Evolutionary conservation across 2,888 invertebrate species (phyloP).

Genomic region (Platycheirus albimanus): DNA sequence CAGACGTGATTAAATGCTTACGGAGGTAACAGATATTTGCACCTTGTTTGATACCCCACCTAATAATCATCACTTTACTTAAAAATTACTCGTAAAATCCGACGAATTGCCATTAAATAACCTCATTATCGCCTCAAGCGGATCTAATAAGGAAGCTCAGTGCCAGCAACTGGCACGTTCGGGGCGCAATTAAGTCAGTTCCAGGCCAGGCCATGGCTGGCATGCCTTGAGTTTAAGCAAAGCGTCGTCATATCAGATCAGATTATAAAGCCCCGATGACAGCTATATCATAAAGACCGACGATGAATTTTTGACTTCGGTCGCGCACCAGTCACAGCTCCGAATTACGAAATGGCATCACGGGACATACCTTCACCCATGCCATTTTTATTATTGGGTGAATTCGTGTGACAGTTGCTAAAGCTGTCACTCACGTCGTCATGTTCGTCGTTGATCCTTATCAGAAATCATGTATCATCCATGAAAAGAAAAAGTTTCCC

Average conservation of each 20-base stretch:
- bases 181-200: constrained; percentile 68
- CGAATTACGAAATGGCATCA: constrained; percentile 74
- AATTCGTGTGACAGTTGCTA: constrained; percentile 55
- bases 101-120: constrained; percentile 70
- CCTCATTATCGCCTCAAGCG: constrained; percentile 59
- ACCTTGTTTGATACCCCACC: constrained; percentile 44
- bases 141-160: constrained; percentile 73
- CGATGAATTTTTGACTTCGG: constrained; percentile 67
- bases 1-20: constrained; percentile 52
- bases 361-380: constrained; percentile 47
- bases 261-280: constrained; percentile 67
- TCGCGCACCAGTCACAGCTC: constrained; percentile 68
- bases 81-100: constrained; percentile 73
- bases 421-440: constrained; percentile 67
- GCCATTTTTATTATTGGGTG: constrained; percentile 65
- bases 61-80: constrained; percentile 67
- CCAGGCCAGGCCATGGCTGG: constrained; percentile 70
- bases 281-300: constrained; percentile 71
- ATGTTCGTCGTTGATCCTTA: constrained; percentile 62
- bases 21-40: constrained; percentile 17
- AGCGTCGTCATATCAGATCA: constrained; percentile 72
- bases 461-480: constrained; percentile 30
- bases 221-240: constrained; percentile 63
- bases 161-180: constrained; percentile 68
- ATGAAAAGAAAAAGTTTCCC: constrained; percentile 56